Conservation (phyloP, 2,888 invertebrate species). For the Belgica antarctica region DNA sequence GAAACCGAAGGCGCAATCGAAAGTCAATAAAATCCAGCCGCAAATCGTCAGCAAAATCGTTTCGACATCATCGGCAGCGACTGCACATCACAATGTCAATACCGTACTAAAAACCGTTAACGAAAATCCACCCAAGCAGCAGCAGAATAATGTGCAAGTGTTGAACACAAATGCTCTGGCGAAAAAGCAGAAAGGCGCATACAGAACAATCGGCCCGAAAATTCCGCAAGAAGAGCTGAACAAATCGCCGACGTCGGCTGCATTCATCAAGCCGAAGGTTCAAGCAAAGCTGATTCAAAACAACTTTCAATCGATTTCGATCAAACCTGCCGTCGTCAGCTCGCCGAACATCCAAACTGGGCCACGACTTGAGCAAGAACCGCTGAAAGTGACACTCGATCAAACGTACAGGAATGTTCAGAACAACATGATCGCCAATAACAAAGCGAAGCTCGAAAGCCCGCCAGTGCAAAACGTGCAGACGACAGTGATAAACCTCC, state of each 20-base stretch:
- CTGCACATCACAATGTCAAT: neutral
- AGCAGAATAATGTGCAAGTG: constrained; percentile 47
- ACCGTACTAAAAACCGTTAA: constrained; percentile 33
- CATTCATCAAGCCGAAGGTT: constrained; percentile 47
- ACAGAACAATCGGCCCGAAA: constrained; percentile 42
- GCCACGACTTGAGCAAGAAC: constrained; percentile 30
- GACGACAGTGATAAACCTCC: constrained; percentile 51
- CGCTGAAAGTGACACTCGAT: constrained; percentile 28
- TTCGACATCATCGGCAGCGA: constrained; percentile 32
- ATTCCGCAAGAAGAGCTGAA: constrained; percentile 15
- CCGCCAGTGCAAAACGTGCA: constrained; percentile 16
- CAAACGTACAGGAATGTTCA: constrained; percentile 39
- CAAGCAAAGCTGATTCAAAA: constrained; percentile 48
- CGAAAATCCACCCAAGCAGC: constrained; percentile 11
- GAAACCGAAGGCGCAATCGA: constrained; percentile 45
- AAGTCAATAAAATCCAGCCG: constrained; percentile 46
- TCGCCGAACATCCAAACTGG: constrained; percentile 44
- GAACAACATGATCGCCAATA: constrained; percentile 34
- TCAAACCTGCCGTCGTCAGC: constrained; percentile 31
- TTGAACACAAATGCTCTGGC: constrained; percentile 18
- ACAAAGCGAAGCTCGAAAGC: constrained; percentile 28
- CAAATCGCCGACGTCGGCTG: constrained; percentile 43
- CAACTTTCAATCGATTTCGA: constrained; percentile 45
- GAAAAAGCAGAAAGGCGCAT: constrained; percentile 38
- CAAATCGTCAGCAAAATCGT: constrained; percentile 44